Conservation (phyloP, 35 echinoderm and acorn worm genomes). For the Amphiura filiformis region DNA sequence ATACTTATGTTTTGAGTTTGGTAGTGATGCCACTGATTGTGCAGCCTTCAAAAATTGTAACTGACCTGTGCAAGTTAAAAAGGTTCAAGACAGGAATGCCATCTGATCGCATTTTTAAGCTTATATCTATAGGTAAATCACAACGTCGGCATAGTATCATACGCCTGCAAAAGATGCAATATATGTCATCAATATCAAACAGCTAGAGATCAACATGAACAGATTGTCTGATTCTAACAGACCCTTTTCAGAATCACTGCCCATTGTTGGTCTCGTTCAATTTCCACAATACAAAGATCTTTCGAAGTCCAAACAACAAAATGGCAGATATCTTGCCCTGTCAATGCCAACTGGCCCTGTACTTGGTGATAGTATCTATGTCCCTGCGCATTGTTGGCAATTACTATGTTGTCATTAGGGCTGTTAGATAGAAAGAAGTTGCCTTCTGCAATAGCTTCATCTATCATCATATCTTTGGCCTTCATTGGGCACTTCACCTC, state of each 20-base stretch:
- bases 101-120: too few relatives aligned
- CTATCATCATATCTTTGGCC: neutral
- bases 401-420: neutral
- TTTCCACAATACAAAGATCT: neutral
- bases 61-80: too few relatives aligned
- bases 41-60: too few relatives aligned
- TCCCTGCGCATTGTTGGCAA: neutral
- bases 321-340: neutral
- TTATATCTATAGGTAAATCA: too few relatives aligned
- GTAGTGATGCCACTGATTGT: too few relatives aligned
- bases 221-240: too few relatives aligned
- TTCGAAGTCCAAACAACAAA: conserved; percentile 10
- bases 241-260: neutral
- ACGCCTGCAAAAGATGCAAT: too few relatives aligned
- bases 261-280: conserved; percentile 1
- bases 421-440: neutral
- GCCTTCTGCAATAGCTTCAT: neutral
- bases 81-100: too few relatives aligned
- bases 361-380: conserved; percentile 23
- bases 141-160: too few relatives aligned
- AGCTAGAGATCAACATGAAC: too few relatives aligned
- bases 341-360: conserved; percentile 2
- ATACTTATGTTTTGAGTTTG: too few relatives aligned
- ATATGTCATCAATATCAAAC: too few relatives aligned
- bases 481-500: conserved; percentile 30